Conservation (phyloP, 2,113 vertebrate species). For the Saccopteryx bilineata region DNA sequence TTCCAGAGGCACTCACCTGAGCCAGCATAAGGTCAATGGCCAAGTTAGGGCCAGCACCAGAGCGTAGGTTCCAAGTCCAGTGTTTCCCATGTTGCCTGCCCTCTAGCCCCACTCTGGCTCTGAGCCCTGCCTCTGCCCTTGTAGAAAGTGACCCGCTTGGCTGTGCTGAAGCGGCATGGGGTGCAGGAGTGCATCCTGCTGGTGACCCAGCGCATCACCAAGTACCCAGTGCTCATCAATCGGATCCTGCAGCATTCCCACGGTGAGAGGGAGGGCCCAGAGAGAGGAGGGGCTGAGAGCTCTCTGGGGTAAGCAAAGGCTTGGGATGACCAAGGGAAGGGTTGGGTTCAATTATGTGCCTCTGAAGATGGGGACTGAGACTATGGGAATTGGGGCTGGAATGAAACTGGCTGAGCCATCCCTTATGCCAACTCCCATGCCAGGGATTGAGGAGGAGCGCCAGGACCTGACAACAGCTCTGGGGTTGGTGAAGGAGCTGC, state of each 20-base stretch:
- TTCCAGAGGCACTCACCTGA: neutral
- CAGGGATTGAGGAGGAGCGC: conserved; percentile 92
- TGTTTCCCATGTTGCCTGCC: neutral
- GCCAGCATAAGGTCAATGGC: neutral
- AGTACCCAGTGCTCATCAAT: conserved; percentile 95
- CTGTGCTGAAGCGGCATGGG: conserved; percentile 93
- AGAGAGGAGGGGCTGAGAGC: neutral
- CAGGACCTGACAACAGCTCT: conserved; percentile 88
- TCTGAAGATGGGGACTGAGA: neutral
- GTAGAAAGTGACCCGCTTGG: conserved; percentile 91
- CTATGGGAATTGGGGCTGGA: neutral
- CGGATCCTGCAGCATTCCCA: conserved; percentile 94
- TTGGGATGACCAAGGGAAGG: neutral
- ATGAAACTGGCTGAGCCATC: neutral
- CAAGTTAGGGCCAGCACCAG: neutral
- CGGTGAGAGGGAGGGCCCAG: conserved; percentile 82
- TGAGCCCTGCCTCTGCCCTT: neutral
- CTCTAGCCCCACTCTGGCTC: neutral
- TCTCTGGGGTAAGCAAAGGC: neutral
- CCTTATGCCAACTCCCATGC: rapidly evolving
- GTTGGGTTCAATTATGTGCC: too few relatives aligned
- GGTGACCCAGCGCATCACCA: conserved; percentile 96
- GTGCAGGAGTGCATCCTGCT: conserved; percentile 96
- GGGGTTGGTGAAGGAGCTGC: conserved; percentile 90
- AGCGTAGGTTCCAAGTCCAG: neutral